Conservation (phyloP, 1,140 invertebrate genomes). For the Asobara japonica region DNA sequence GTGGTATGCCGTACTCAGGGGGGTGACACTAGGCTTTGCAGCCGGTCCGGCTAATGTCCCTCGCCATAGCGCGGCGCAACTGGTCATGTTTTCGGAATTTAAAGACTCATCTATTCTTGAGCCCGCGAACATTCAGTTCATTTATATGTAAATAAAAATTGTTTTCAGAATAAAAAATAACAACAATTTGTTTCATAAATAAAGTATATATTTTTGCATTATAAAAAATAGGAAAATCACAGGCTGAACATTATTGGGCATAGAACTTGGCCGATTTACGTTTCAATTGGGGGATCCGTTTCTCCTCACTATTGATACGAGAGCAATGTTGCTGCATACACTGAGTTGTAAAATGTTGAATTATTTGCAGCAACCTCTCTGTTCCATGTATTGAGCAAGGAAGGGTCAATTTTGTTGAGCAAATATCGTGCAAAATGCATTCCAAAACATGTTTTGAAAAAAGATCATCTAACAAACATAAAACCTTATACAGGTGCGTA, state of each 20-base stretch:
- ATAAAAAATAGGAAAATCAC: no score
- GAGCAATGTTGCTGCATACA: not conserved
- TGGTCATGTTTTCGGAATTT: no score
- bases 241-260: not conserved
- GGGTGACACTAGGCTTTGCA: no score
- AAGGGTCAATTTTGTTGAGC: not conserved
- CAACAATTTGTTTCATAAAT: no score
- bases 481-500: not conserved
- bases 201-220: no score
- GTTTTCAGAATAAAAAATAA: no score
- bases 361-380: not conserved
- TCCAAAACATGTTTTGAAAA: not conserved
- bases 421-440: not conserved
- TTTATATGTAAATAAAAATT: no score
- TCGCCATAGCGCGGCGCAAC: no score
- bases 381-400: not conserved
- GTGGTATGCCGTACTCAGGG: no score
- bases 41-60: no score
- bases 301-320: not conserved
- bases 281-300: not conserved
- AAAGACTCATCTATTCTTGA: no score
- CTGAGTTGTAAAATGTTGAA: not conserved
- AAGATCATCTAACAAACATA: not conserved
- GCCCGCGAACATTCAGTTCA: no score
- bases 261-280: not conserved